Percentiles rank a stretch among this genome's conserved stretches.
Evolutionary conservation across 2,113 vertebrate genomes (phyloP).

Genomic region (Trichomycterus rosablanca): DNA sequence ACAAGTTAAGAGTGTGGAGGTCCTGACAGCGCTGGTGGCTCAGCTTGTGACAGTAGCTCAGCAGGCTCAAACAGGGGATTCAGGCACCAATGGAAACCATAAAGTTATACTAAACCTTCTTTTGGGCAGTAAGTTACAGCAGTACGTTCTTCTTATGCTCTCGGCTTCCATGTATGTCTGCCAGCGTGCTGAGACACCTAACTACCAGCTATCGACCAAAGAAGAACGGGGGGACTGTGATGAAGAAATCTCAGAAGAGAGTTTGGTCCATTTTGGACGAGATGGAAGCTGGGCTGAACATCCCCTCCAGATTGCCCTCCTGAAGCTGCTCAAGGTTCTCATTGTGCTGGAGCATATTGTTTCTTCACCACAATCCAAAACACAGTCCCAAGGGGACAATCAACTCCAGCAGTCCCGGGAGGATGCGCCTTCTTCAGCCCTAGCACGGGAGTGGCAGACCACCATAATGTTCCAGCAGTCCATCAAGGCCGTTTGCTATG

Average conservation of each 20-base stretch:
- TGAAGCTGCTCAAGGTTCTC: slow-evolving; percentile 87
- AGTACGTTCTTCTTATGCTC: slow-evolving; percentile 82
- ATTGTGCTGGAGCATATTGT: slow-evolving; percentile 86
- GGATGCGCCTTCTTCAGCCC: slow-evolving; percentile 50
- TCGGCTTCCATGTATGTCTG: slow-evolving; percentile 88
- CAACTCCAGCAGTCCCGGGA: background rate
- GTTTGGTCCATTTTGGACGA: slow-evolving; percentile 76
- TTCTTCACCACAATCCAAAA: slow-evolving; percentile 56
- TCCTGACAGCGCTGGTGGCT: slow-evolving; percentile 76
- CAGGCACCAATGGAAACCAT: slow-evolving; percentile 41
- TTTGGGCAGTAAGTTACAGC: slow-evolving; percentile 79
- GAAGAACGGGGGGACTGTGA: slow-evolving; percentile 52
- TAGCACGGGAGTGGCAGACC: slow-evolving; percentile 88
- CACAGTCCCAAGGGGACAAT: slow-evolving; percentile 58
- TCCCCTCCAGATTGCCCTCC: slow-evolving; percentile 86
- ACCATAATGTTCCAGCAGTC: slow-evolving; percentile 88
- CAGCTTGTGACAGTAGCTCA: slow-evolving; percentile 70
- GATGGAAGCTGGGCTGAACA: slow-evolving; percentile 85
- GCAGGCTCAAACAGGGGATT: slow-evolving; percentile 52
- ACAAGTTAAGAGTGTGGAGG: slow-evolving; percentile 91
- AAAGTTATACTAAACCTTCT: slow-evolving; percentile 74
- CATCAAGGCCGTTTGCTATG: slow-evolving; percentile 82
- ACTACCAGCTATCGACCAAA: slow-evolving; percentile 2
- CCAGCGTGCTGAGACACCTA: slow-evolving; percentile 63
- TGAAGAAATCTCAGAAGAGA: slow-evolving; percentile 77